Conservation (phyloP, 2,113 vertebrate genomes). For the Penelope pileata region DNA sequence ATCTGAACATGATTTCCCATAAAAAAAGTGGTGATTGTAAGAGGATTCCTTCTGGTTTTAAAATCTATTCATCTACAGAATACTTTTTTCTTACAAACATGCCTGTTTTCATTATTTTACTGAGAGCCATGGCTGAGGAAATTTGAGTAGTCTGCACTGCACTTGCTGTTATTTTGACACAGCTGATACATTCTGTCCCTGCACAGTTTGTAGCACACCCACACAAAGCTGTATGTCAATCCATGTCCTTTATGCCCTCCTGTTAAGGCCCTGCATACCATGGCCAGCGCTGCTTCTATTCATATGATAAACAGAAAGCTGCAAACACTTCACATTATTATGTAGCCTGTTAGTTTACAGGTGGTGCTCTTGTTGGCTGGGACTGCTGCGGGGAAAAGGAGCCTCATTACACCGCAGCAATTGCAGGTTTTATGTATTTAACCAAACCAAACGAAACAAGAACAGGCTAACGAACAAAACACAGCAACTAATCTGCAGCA, state of each 20-base stretch:
- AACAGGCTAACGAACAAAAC: neutral
- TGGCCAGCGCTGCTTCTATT: slow-evolving; percentile 12
- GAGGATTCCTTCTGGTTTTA: neutral
- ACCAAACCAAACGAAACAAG: neutral
- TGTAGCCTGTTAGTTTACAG: slow-evolving; percentile 27
- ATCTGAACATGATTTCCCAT: neutral
- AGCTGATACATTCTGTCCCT: neutral
- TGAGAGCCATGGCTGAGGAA: neutral
- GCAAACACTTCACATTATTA: slow-evolving; percentile 7
- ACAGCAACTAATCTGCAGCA: neutral
- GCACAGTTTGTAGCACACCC: neutral
- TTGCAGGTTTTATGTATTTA: neutral
- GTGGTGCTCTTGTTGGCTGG: neutral
- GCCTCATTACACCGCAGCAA: neutral
- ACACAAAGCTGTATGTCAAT: neutral
- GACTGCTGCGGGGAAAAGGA: neutral
- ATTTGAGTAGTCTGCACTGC: neutral
- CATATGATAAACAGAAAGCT: slow-evolving; percentile 27
- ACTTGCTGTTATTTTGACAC: slow-evolving; percentile 20
- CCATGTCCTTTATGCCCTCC: neutral
- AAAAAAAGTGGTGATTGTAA: neutral
- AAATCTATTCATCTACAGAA: neutral
- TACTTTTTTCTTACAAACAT: neutral
- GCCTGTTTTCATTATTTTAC: neutral
- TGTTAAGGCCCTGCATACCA: neutral